Percentiles rank a stretch among this genome's conserved stretches.
Conservation (phyloP, 2,113 vertebrate genomes). For the Grus americana region DNA sequence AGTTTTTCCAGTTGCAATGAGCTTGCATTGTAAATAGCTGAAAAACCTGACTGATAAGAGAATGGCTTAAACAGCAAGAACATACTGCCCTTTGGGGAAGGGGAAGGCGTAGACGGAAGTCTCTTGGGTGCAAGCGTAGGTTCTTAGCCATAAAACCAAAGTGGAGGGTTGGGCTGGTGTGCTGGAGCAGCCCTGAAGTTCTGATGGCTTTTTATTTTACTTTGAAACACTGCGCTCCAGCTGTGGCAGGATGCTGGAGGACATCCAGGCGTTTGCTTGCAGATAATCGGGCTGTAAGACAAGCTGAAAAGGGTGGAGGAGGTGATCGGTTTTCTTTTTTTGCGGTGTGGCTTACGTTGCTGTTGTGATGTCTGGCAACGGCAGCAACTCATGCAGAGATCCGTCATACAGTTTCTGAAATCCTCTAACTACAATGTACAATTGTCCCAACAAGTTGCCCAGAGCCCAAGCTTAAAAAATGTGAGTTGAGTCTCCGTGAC, state of each 20-base stretch:
- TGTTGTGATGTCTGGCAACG: conserved; percentile 40
- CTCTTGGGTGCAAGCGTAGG: background rate
- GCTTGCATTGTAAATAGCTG: conserved; percentile 66
- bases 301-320: background rate
- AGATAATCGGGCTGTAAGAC: background rate
- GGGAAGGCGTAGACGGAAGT: background rate
- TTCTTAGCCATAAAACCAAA: conserved; percentile 16
- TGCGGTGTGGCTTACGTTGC: background rate
- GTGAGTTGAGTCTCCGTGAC: background rate
- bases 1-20: conserved; percentile 72
- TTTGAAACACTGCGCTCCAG: background rate
- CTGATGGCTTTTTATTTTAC: conserved; percentile 18
- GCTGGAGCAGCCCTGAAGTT: background rate
- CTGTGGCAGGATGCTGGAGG: background rate
- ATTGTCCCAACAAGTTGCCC: conserved; percentile 25
- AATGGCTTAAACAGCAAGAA: conserved; percentile 69
- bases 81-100: background rate
- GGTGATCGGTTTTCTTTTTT: background rate
- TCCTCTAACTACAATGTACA: conserved; percentile 70
- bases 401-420: conserved; percentile 13
- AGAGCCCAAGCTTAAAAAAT: conserved; percentile 10
- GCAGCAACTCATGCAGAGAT: conserved; percentile 60
- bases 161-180: background rate
- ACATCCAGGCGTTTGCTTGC: conserved; percentile 25
- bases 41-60: conserved; percentile 64